Evolutionary conservation across 2,888 invertebrate genomes (phyloP).

Genomic region (Keiferia lycopersicella): DNA sequence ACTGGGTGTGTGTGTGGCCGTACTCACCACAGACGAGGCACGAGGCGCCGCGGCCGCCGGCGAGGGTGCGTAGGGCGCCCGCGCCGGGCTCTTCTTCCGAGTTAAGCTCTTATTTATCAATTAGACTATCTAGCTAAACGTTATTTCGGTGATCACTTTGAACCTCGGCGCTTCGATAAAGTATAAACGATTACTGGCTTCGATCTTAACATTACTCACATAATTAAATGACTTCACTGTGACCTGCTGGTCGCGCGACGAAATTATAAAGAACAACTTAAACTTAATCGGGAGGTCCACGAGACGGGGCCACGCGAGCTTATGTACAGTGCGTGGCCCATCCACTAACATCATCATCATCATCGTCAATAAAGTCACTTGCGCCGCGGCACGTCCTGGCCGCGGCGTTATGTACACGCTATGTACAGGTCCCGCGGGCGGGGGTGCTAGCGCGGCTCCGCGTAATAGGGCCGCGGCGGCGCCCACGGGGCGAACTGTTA

Average conservation of each 20-base stretch:
- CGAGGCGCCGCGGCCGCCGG: slow-evolving; percentile 41
- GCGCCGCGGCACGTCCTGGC: slow-evolving; percentile 44
- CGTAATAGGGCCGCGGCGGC: slow-evolving; percentile 79
- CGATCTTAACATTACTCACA: slow-evolving; percentile 70
- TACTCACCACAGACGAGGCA: slow-evolving; percentile 54
- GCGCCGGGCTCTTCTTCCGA: slow-evolving; percentile 63
- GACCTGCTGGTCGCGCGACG: slow-evolving; percentile 36
- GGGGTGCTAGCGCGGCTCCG: slow-evolving; percentile 74
- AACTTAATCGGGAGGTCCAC: slow-evolving; percentile 50
- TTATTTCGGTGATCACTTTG: slow-evolving; percentile 61
- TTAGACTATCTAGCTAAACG: slow-evolving; percentile 73
- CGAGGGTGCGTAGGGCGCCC: slow-evolving; percentile 48
- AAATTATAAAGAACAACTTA: slow-evolving; percentile 66
- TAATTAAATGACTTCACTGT: slow-evolving; percentile 69
- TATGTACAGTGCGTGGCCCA: slow-evolving; percentile 38
- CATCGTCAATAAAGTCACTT: slow-evolving; percentile 46
- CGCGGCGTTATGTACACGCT: slow-evolving; percentile 37
- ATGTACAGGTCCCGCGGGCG: slow-evolving; percentile 66
- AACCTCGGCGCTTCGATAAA: slow-evolving; percentile 62
- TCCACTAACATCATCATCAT: slow-evolving; percentile 28
- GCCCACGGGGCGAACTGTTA: slow-evolving; percentile 88
- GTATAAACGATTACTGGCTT: slow-evolving; percentile 73
- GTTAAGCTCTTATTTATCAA: slow-evolving; percentile 71
- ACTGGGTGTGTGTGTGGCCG: slow-evolving; percentile 41
- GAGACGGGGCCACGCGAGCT: slow-evolving; percentile 44